Evolutionary conservation across 2,888 invertebrate species (phyloP).

Genomic region (Selenia dentaria): DNA sequence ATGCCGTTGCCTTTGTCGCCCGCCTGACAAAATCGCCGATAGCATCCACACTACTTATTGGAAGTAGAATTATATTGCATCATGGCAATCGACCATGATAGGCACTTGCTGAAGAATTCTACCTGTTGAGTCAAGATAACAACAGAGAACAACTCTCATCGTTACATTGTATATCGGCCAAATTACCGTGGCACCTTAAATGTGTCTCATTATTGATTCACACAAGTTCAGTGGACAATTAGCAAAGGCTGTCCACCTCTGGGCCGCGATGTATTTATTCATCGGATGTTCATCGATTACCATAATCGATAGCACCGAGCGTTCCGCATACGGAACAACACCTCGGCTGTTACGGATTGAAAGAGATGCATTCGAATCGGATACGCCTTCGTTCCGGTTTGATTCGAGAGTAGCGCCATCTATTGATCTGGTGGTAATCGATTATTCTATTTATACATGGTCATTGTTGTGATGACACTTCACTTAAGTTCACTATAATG

Average conservation of each 20-base stretch:
- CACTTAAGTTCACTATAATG: too few species aligned
- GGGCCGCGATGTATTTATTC: conserved; percentile 78
- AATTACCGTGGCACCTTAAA: conserved; percentile 60
- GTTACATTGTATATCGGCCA: conserved; percentile 43
- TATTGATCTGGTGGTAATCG: neutral
- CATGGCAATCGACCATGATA: too few species aligned
- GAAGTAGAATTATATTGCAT: too few species aligned
- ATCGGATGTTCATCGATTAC: conserved; percentile 82
- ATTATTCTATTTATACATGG: neutral
- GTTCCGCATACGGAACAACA: conserved; percentile 75
- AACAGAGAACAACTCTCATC: too few species aligned
- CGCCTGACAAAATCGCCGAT: too few species aligned
- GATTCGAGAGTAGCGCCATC: conserved; percentile 1
- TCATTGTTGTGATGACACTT: too few species aligned
- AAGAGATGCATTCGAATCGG: conserved; percentile 53
- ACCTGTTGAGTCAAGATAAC: too few species aligned
- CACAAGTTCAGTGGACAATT: conserved; percentile 80
- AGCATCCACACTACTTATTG: too few species aligned
- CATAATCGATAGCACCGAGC: conserved; percentile 80
- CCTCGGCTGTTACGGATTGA: conserved; percentile 57
- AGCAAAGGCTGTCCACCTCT: conserved; percentile 84
- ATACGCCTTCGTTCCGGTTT: conserved; percentile 35
- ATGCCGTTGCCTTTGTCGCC: too few species aligned
- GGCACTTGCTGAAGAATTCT: too few species aligned
- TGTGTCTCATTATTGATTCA: conserved; percentile 75